These are phyloP conservation scores for Platynereis dumerilii DNA, from an alignment of 2,888 invertebrate genomes.

Conservation along the genomic window DNA sequence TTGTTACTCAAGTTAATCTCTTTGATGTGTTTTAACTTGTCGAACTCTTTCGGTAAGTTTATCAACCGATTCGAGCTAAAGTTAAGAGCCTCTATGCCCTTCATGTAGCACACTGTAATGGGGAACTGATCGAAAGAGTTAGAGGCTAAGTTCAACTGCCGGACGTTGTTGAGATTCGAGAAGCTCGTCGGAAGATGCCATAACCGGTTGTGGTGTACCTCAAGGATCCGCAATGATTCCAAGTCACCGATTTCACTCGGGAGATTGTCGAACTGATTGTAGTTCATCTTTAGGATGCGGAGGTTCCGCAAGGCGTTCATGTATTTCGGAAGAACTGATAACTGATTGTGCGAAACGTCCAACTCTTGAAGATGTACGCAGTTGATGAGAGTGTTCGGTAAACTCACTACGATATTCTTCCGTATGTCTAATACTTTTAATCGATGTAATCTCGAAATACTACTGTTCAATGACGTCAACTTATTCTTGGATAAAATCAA, in stretches of 20 bases:
- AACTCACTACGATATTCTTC: conserved; percentile 45
- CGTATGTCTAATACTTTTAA: conserved; percentile 48
- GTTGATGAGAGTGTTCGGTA: conserved; percentile 58
- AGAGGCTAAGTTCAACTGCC: conserved; percentile 49
- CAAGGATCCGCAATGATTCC: conserved; percentile 47
- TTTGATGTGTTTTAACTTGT: conserved; percentile 44
- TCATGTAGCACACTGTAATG: conserved; percentile 29
- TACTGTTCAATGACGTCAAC: conserved; percentile 46
- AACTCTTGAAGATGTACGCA: conserved; percentile 40
- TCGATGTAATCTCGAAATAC: conserved; percentile 47
- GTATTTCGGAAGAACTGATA: conserved; percentile 13
- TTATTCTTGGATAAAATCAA: conserved; percentile 50
- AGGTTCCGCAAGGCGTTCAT: conserved; percentile 24
- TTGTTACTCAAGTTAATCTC: conserved; percentile 55
- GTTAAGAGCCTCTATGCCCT: conserved; percentile 33
- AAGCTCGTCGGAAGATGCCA: conserved; percentile 57
- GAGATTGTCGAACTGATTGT: conserved; percentile 53
- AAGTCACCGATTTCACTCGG: conserved; percentile 55
- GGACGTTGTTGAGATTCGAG: conserved; percentile 41
- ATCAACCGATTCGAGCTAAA: conserved; percentile 46
- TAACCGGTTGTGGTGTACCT: conserved; percentile 53
- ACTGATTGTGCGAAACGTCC: conserved; percentile 27
- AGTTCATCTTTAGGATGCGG: conserved; percentile 26
- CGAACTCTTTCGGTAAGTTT: conserved; percentile 52
- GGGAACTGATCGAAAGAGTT: conserved; percentile 57